Conservation (phyloP, 2,797 vertebrate genomes). For the Pantherophis alleghaniensis region DNA sequence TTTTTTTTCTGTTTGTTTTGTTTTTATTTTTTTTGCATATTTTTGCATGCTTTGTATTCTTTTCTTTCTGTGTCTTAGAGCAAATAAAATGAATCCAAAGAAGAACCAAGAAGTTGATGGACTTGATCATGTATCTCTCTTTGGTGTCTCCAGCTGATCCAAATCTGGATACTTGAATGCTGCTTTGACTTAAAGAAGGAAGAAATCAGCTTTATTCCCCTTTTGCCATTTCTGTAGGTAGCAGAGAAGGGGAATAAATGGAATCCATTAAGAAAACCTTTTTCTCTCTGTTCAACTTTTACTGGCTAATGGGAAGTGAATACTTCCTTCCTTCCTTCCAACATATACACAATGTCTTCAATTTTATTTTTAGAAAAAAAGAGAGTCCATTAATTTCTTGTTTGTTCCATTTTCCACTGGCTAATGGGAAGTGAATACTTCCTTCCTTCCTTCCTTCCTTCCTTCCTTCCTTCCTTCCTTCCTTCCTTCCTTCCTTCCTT, state of each 20-base stretch:
- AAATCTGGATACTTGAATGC: background rate
- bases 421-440: too few species aligned
- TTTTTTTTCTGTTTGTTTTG: background rate
- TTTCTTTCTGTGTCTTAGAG: background rate
- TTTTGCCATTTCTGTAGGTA: background rate
- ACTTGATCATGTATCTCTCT: background rate
- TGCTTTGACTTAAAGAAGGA: background rate
- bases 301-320: background rate
- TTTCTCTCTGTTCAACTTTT: background rate
- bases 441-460: too few species aligned
- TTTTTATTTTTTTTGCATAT: background rate
- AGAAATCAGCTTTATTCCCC: background rate
- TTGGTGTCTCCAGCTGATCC: background rate
- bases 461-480: background rate
- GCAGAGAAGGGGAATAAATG: background rate
- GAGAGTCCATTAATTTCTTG: background rate
- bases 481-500: background rate
- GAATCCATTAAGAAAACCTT: background rate
- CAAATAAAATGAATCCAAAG: background rate
- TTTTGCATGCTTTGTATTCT: background rate
- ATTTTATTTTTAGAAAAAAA: background rate
- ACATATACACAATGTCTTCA: background rate
- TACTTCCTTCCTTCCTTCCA: background rate
- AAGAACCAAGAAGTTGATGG: background rate
- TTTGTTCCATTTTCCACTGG: background rate